A percentile compares a stretch with the other conserved stretches of the same genome.
These are phyloP conservation scores for Noctua fimbriata DNA, from an alignment of 2,888 invertebrate genomes.

Conservation along the genomic window DNA sequence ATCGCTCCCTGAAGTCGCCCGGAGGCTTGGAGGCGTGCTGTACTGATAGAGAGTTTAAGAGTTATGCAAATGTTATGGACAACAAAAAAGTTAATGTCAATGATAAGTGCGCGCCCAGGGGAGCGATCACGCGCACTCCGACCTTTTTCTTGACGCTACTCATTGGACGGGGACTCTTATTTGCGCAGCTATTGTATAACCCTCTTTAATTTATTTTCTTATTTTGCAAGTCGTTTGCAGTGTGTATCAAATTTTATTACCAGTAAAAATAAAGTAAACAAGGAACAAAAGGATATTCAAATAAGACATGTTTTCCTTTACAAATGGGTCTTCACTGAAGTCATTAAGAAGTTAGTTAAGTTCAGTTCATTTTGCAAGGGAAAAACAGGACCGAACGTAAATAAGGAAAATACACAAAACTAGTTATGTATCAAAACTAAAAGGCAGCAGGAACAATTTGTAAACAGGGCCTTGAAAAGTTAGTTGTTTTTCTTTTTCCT, in stretches of 20 bases:
- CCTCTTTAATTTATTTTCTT: conserved; percentile 82
- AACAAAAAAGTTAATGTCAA: conserved; percentile 90
- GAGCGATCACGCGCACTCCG: conserved; percentile 80
- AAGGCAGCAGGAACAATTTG: conserved; percentile 9
- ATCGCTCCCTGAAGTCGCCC: conserved; percentile 82
- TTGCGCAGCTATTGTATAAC: conserved; percentile 78
- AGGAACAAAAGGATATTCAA: conserved; percentile 51
- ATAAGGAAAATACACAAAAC: conserved; percentile 39
- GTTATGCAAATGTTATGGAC: conserved; percentile 91
- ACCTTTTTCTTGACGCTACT: conserved; percentile 75
- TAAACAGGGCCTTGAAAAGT: conserved; percentile 28
- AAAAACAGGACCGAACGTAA: conserved; percentile 34
- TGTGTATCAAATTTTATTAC: conserved; percentile 73
- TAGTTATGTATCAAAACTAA: conserved; percentile 46
- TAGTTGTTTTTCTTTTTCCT: neutral
- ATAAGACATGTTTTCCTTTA: conserved; percentile 54
- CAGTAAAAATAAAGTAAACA: conserved; percentile 67
- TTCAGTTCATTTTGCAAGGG: conserved; percentile 46
- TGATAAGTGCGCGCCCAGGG: conserved; percentile 88
- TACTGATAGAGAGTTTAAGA: conserved; percentile 85
- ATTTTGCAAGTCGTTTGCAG: conserved; percentile 73
- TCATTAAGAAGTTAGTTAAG: conserved; percentile 56
- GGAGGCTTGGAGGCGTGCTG: conserved; percentile 80
- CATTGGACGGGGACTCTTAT: conserved; percentile 73
- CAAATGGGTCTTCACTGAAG: conserved; percentile 33